Conservation (phyloP, 2,888 invertebrate genomes). For the Synanthedon formicaeformis region DNA sequence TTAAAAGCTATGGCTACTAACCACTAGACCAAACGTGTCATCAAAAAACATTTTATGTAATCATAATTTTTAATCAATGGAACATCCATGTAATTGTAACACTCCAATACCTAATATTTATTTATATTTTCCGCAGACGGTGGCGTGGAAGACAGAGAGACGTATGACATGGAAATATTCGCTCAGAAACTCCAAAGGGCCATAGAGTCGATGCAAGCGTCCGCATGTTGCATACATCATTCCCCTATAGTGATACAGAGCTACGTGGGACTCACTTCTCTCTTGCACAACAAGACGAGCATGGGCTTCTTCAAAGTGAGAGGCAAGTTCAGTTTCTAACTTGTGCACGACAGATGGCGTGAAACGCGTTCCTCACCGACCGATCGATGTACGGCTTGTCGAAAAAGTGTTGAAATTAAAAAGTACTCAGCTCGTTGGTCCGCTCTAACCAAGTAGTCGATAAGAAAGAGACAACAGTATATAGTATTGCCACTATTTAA, state of each 20-base stretch:
- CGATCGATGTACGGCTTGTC: too few species aligned
- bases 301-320: constrained; percentile 90
- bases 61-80: too few species aligned
- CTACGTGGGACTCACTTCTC: constrained; percentile 82
- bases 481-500: too few species aligned
- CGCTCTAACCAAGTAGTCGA: too few species aligned
- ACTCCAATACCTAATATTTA: constrained; percentile 75
- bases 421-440: too few species aligned
- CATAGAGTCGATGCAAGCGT: constrained; percentile 54
- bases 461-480: too few species aligned
- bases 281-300: constrained; percentile 84
- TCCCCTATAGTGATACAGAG: constrained; percentile 82
- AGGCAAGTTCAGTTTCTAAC: constrained; percentile 86
- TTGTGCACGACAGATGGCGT: not conserved
- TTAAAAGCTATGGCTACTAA: too few species aligned
- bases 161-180: constrained; percentile 74
- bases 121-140: constrained; percentile 61
- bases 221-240: constrained; percentile 71
- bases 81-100: too few species aligned
- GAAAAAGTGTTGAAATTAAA: too few species aligned
- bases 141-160: constrained; percentile 42
- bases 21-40: too few species aligned
- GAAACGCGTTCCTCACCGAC: not conserved
- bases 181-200: constrained; percentile 68
- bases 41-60: too few species aligned